These are phyloP conservation scores for Chlorops oryzae DNA, from an alignment of 1,140 invertebrate genomes.

Conservation along the genomic window DNA sequence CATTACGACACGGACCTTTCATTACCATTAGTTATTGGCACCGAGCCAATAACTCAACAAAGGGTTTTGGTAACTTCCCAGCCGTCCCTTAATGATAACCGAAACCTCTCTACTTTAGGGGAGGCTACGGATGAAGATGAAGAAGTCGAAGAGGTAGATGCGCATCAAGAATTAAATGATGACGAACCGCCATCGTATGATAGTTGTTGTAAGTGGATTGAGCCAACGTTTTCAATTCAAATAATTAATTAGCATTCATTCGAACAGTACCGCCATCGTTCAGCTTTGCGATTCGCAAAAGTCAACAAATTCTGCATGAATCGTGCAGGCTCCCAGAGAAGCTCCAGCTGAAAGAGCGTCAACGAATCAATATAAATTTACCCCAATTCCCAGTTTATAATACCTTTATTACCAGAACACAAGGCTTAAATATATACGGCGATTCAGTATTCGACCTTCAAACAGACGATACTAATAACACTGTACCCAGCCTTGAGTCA, in stretches of 20 bases:
- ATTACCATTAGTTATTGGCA: slow-evolving; percentile 35
- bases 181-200: slow-evolving; percentile 42
- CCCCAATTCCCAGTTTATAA: slow-evolving; percentile 40
- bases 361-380: slow-evolving; percentile 26
- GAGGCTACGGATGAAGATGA: not conserved
- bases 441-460: slow-evolving; percentile 36
- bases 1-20: slow-evolving; percentile 43
- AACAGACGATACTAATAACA: too few relatives aligned
- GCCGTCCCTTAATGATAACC: not conserved
- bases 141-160: slow-evolving; percentile 1
- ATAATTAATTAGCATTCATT: not conserved
- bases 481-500: too few relatives aligned
- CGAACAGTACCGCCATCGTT: slow-evolving; percentile 39
- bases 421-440: slow-evolving; percentile 21
- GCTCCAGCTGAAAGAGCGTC: slow-evolving; percentile 3
- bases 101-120: not conserved
- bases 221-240: not conserved
- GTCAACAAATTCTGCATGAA: slow-evolving; percentile 29
- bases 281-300: slow-evolving; percentile 40
- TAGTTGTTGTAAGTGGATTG: slow-evolving; percentile 32
- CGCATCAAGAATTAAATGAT: slow-evolving; percentile 21
- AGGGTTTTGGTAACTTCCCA: slow-evolving; percentile 5
- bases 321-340: slow-evolving; percentile 11
- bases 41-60: slow-evolving; percentile 29
- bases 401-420: slow-evolving; percentile 29